A percentile compares a stretch with the other conserved stretches of the same genome.
phyloP scores from a whole-genome alignment of 2,888 invertebrate species.

The Idaea dimidiata region DNA sequence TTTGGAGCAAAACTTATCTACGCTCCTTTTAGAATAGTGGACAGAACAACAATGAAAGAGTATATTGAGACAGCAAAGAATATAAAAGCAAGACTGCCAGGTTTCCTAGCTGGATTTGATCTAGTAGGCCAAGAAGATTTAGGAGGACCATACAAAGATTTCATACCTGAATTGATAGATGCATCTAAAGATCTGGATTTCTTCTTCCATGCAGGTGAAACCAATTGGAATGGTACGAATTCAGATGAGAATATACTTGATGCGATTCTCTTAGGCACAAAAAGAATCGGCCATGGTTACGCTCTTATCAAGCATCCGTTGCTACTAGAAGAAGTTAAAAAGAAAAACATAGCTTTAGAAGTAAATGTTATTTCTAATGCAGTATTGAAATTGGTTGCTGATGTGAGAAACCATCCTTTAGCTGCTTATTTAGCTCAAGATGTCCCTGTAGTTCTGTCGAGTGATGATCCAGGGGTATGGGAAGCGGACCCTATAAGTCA shows the following conservation, averaged over 20 bases:
- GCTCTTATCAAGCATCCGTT: conserved; percentile 87
- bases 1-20: conserved; percentile 86
- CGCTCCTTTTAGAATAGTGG: conserved; percentile 80
- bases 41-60: conserved; percentile 54
- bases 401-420: conserved; percentile 89
- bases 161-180: conserved; percentile 75
- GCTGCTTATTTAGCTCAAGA: conserved; percentile 82
- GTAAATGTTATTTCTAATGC: conserved; percentile 90
- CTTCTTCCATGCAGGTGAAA: conserved; percentile 91
- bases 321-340: conserved; percentile 80
- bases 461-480: conserved; percentile 91
- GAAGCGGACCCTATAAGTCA: conserved; percentile 86
- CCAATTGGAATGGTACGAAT: conserved; percentile 84
- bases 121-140: conserved; percentile 90
- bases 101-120: conserved; percentile 90
- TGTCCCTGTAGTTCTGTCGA: conserved; percentile 86
- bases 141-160: conserved; percentile 82
- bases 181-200: conserved; percentile 78
- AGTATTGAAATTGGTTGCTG: conserved; percentile 84
- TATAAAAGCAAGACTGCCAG: conserved; percentile 79
- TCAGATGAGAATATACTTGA: conserved; percentile 88
- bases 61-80: conserved; percentile 69
- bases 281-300: conserved; percentile 89
- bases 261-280: conserved; percentile 85
- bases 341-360: conserved; percentile 85